These are phyloP conservation scores for Clostera curtula DNA, from an alignment of 2,888 invertebrate species.

Conservation along the genomic window DNA sequence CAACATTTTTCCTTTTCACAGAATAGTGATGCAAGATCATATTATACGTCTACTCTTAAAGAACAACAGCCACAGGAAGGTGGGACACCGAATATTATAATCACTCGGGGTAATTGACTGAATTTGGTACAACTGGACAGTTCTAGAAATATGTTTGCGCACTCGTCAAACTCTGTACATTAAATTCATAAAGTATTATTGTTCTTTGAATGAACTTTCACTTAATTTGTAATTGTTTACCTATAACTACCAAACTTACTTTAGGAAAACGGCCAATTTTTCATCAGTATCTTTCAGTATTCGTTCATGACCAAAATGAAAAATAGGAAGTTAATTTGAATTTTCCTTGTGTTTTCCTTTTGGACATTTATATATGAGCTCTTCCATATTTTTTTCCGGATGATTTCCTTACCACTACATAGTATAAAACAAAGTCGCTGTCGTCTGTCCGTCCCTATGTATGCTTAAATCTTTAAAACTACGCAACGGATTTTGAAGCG, in stretches of 20 bases:
- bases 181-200: constrained; percentile 3
- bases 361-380: constrained; percentile 6
- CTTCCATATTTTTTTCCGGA: constrained; percentile 6
- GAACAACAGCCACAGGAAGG: constrained; percentile 4
- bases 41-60: constrained; percentile 4
- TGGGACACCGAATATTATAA: constrained; percentile 5
- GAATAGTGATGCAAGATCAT: constrained; percentile 6
- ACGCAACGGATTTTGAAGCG: too few relatives aligned
- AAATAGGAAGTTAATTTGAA: constrained; percentile 6
- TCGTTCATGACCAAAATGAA: constrained; percentile 6
- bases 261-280: constrained; percentile 3
- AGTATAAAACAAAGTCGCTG: too few relatives aligned
- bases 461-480: too few relatives aligned
- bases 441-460: too few relatives aligned
- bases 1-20: constrained; percentile 7
- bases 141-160: constrained; percentile 4
- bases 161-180: background rate
- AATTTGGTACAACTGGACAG: constrained; percentile 1
- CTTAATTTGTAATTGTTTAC: background rate
- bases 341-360: constrained; percentile 7
- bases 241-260: constrained; percentile 1
- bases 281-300: constrained; percentile 5
- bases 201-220: constrained; percentile 1
- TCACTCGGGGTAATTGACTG: constrained; percentile 4
- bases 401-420: constrained; percentile 8